Conservation (phyloP, 1,140 invertebrate genomes). For the Sinella curviseta region DNA sequence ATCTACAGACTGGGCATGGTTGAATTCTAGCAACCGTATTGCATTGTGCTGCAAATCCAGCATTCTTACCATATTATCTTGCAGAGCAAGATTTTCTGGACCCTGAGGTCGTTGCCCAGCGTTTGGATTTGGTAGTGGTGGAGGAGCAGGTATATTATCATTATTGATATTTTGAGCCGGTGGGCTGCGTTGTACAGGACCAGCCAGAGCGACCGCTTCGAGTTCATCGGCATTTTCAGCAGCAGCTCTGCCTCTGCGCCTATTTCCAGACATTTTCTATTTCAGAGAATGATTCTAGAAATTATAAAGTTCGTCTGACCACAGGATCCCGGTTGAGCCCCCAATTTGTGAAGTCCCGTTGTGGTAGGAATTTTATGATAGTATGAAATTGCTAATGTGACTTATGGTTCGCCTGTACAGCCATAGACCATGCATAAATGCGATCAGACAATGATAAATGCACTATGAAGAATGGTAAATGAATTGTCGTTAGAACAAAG, state of each 20-base stretch:
- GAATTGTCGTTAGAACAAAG: no score
- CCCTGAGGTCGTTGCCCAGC: background rate
- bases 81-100: background rate
- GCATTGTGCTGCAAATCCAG: background rate
- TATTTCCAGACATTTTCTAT: no score
- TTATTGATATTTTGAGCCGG: background rate
- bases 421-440: no score
- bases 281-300: no score
- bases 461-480: no score
- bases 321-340: no score
- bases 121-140: background rate
- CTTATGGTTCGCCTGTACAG: no score
- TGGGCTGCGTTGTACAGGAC: background rate
- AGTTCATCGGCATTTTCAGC: background rate
- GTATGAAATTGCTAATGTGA: no score
- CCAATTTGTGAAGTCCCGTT: no score
- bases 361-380: no score
- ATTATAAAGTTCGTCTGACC: no score
- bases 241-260: background rate
- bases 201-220: background rate
- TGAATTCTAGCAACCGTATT: background rate
- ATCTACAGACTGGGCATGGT: background rate
- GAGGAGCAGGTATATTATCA: background rate
- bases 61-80: background rate
- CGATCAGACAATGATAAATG: no score